Evolutionary conservation across 2,113 vertebrate genomes (phyloP).

Genomic region (Micronycteris hirsuta): DNA sequence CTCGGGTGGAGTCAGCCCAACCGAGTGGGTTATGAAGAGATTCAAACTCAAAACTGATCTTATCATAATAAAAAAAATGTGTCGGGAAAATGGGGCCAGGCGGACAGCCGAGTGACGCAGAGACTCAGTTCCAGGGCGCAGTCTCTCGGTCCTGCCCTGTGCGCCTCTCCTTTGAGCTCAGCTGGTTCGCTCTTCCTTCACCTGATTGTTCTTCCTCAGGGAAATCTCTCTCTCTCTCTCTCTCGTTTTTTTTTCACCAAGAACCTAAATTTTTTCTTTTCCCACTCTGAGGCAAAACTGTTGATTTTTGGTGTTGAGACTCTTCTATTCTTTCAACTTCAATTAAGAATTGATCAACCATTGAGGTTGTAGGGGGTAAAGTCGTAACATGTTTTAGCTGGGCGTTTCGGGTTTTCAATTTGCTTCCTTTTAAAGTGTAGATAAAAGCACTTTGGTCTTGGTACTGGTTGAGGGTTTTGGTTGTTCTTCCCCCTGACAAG

Average conservation of each 20-base stretch:
- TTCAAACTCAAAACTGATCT: too few relatives aligned
- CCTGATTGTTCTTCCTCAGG: too few relatives aligned
- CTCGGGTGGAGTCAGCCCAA: too few relatives aligned
- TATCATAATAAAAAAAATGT: too few relatives aligned
- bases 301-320: not conserved
- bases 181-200: too few relatives aligned
- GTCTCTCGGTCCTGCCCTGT: too few relatives aligned
- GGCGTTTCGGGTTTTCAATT: not conserved
- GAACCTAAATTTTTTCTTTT: not conserved
- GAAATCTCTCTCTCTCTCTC: not conserved
- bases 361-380: not conserved
- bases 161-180: too few relatives aligned
- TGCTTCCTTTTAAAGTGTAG: not conserved
- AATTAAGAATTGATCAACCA: not conserved
- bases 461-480: not conserved
- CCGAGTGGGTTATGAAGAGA: too few relatives aligned
- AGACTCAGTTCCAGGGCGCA: too few relatives aligned
- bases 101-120: too few relatives aligned
- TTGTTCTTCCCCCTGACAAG: not conserved
- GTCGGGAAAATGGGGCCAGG: too few relatives aligned
- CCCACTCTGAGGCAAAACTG: not conserved
- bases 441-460: not conserved
- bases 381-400: not conserved
- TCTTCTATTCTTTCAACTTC: not conserved
- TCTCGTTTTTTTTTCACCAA: not conserved